phyloP scores from a whole-genome alignment of 2,888 invertebrate species.

The Microctonus aethiopoides region DNA sequence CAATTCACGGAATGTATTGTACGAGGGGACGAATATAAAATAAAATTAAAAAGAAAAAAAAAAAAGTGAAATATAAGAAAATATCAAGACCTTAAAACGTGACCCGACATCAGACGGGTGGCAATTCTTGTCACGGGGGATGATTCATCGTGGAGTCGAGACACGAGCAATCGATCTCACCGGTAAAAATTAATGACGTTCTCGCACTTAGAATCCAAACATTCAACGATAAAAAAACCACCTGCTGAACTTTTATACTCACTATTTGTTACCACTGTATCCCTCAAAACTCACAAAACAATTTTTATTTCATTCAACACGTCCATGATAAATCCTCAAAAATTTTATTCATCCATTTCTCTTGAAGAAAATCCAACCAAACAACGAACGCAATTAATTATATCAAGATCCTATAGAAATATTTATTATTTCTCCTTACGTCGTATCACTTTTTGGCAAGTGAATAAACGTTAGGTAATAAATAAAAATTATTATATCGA shows the following conservation, averaged over 20 bases:
- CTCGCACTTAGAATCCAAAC: slow-evolving; percentile 46
- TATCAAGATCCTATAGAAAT: no score
- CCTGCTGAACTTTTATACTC: slow-evolving; percentile 34
- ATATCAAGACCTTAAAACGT: slow-evolving; percentile 49
- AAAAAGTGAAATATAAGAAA: slow-evolving; percentile 2
- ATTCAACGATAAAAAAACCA: slow-evolving; percentile 29
- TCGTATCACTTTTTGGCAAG: background rate
- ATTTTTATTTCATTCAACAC: no score
- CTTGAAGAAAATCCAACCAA: no score
- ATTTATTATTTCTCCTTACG: background rate
- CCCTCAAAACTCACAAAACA: slow-evolving; percentile 1
- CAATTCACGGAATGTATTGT: slow-evolving; percentile 13
- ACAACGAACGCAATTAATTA: no score
- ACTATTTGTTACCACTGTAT: background rate
- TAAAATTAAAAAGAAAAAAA: slow-evolving; percentile 4
- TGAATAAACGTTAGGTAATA: background rate
- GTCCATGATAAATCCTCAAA: no score
- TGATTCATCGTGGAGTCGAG: slow-evolving; percentile 54
- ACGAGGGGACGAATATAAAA: slow-evolving; percentile 1
- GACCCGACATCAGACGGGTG: slow-evolving; percentile 46
- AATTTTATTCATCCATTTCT: background rate
- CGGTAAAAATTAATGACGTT: slow-evolving; percentile 51
- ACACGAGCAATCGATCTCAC: slow-evolving; percentile 54
- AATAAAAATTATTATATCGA: slow-evolving; percentile 2
- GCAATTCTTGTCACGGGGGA: slow-evolving; percentile 48